phyloP scores from a whole-genome alignment of 2,888 invertebrate genomes.

The Bombylius discolor region DNA sequence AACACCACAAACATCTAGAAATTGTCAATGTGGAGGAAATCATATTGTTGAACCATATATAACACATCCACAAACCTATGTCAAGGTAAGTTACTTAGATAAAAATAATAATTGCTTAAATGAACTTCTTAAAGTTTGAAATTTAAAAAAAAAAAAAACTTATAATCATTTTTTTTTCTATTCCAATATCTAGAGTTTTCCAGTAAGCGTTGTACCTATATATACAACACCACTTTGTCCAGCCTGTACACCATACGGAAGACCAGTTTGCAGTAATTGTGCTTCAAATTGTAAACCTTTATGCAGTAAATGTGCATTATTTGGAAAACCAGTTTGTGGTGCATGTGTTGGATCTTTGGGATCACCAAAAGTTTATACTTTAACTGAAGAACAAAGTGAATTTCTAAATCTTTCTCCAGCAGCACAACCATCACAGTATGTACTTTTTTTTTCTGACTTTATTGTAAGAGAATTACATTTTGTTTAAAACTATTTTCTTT shows the following conservation, averaged over 20 bases:
- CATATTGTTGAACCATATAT: not conserved
- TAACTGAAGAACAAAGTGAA: not conserved
- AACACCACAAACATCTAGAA: not conserved
- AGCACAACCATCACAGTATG: not conserved
- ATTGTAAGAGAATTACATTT: too few relatives aligned
- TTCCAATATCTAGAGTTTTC: not conserved
- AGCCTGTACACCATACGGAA: slow-evolving; percentile 3
- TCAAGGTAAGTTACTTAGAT: not conserved
- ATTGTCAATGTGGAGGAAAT: not conserved
- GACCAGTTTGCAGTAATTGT: not conserved
- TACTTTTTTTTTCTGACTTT: not conserved
- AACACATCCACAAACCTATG: not conserved
- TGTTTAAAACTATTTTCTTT: too few relatives aligned
- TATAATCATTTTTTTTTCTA: not conserved
- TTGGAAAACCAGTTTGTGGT: not conserved
- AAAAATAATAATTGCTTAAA: too few relatives aligned
- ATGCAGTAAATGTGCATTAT: not conserved
- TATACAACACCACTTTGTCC: not conserved
- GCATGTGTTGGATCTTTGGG: not conserved
- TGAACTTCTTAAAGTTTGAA: too few relatives aligned
- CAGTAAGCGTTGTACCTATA: not conserved
- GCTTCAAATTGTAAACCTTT: not conserved
- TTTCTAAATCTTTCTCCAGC: not conserved
- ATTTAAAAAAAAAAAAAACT: too few relatives aligned
- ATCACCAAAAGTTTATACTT: not conserved